Conservation (phyloP, 2,888 invertebrate genomes). For the Aquatica leii region DNA sequence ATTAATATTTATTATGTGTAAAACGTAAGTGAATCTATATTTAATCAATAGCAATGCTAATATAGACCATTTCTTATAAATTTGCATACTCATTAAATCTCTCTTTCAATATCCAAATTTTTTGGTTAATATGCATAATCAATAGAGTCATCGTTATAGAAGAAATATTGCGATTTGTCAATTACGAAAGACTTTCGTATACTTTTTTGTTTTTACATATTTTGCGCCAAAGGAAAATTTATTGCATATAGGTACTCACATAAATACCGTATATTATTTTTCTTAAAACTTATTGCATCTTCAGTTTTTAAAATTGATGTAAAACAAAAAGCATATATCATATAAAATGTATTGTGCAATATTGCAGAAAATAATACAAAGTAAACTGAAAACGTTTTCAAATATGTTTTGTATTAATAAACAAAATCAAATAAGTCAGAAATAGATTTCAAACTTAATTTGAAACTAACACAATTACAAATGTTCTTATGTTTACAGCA, state of each 20-base stretch:
- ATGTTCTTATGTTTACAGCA: neutral
- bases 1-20: no score
- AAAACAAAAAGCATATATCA: no score
- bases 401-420: neutral
- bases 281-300: no score
- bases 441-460: slow-evolving; percentile 9
- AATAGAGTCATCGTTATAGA: slow-evolving; percentile 17
- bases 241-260: no score
- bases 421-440: neutral
- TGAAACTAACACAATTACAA: slow-evolving; percentile 9
- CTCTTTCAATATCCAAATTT: slow-evolving; percentile 26
- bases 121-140: slow-evolving; percentile 28
- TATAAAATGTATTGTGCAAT: no score
- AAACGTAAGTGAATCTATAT: no score
- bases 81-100: slow-evolving; percentile 29
- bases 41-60: no score
- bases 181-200: slow-evolving; percentile 5
- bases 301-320: no score
- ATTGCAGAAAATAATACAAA: neutral
- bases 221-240: neutral
- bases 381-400: neutral
- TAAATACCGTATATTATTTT: no score
- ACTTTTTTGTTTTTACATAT: slow-evolving; percentile 10
- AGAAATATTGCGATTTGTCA: slow-evolving; percentile 16
- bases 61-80: slow-evolving; percentile 10